Percentiles rank a stretch among this genome's conserved stretches.
Conservation (phyloP, 2,888 invertebrate genomes). For the Agonum fuliginosum region DNA sequence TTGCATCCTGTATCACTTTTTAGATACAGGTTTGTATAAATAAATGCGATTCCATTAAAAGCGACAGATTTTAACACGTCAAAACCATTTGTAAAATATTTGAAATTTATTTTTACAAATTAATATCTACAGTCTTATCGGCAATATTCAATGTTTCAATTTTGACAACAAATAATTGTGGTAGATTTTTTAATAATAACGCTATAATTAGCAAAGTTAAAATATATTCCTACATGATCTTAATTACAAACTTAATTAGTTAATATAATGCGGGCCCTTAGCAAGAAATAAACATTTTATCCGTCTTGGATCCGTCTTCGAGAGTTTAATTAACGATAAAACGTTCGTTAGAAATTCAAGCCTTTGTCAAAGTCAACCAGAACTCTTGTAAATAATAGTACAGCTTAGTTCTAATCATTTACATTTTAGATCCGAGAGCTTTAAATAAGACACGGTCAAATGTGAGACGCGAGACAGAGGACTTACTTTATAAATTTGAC, state of each 20-base stretch:
- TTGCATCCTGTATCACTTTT: no score
- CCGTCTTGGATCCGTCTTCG: neutral
- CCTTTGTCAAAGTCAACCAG: constrained; percentile 17
- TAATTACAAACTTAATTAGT: constrained; percentile 29
- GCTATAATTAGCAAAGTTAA: neutral
- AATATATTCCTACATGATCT: neutral
- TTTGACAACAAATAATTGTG: no score
- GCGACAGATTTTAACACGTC: no score
- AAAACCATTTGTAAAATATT: no score
- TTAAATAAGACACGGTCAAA: constrained; percentile 12
- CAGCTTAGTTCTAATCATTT: constrained; percentile 19
- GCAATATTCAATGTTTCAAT: no score
- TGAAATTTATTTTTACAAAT: no score
- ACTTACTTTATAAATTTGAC: neutral
- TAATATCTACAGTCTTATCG: no score
- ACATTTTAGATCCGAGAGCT: constrained; percentile 21
- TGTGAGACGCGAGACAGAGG: neutral
- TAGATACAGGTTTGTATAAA: no score
- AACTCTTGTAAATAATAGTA: constrained; percentile 38
- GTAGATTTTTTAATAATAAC: neutral
- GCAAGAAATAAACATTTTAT: constrained; percentile 11
- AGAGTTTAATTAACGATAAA: constrained; percentile 1
- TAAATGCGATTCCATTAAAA: no score
- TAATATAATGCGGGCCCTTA: neutral
- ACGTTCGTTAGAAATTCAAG: constrained; percentile 1